These are phyloP conservation scores for Spicauda simplicius DNA, from an alignment of 2,888 invertebrate genomes.

Conservation along the genomic window DNA sequence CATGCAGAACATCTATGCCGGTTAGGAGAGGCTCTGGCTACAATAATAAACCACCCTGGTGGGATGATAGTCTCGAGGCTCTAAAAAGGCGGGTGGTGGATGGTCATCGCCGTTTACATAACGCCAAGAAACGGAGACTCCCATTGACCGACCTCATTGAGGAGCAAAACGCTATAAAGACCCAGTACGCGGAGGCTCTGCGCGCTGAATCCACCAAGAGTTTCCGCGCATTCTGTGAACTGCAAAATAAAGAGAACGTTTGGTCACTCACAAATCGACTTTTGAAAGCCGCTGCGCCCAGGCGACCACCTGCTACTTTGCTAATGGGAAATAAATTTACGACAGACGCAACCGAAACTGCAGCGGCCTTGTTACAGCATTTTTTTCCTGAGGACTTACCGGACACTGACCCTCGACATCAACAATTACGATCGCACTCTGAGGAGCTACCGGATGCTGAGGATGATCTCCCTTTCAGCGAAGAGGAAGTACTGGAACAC, in stretches of 20 bases:
- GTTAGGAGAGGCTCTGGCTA: not conserved
- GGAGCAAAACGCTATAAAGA: not conserved
- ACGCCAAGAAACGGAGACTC: slow-evolving; percentile 12
- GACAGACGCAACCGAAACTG: slow-evolving; percentile 20
- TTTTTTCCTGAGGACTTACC: slow-evolving; percentile 40
- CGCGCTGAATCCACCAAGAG: slow-evolving; percentile 16
- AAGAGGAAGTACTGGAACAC: not conserved
- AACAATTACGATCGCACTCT: not conserved
- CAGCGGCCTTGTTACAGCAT: slow-evolving; percentile 32
- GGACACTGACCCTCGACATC: slow-evolving; percentile 18
- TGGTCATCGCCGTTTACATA: not conserved
- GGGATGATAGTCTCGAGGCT: not conserved
- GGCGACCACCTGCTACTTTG: slow-evolving; percentile 26
- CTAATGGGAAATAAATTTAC: slow-evolving; percentile 31
- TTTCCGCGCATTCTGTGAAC: slow-evolving; percentile 38
- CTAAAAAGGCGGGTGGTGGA: not conserved
- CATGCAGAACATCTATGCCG: not conserved
- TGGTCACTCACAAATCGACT: slow-evolving; percentile 42
- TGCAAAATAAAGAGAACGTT: slow-evolving; percentile 40
- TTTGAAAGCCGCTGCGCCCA: slow-evolving; percentile 21
- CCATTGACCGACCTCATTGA: not conserved
- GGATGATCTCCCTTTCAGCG: slow-evolving; percentile 28
- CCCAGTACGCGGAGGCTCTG: not conserved
- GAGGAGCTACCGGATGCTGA: not conserved
- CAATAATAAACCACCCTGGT: not conserved